Conservation (phyloP, 2,113 vertebrate genomes). For the Sebastes fasciatus region DNA sequence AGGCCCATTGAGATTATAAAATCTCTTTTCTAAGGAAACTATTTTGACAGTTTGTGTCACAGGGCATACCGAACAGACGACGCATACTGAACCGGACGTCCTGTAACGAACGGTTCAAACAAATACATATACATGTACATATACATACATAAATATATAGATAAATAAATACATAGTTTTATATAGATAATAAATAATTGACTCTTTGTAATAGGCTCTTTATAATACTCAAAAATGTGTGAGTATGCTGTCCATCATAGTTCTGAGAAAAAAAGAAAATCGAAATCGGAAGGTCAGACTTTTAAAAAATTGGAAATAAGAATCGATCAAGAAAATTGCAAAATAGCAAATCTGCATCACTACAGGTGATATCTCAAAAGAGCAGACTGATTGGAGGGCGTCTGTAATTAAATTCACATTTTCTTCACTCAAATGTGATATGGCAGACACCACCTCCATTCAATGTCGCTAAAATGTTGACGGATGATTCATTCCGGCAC, state of each 20-base stretch:
- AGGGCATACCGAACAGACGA: too few relatives aligned
- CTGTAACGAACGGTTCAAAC: too few relatives aligned
- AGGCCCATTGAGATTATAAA: too few relatives aligned
- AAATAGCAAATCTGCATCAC: not conserved
- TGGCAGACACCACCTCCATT: conserved; percentile 40
- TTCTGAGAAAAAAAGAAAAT: not conserved
- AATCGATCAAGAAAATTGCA: not conserved
- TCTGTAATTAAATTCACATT: conserved; percentile 32
- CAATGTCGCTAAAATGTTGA: conserved; percentile 16
- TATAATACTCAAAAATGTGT: not conserved
- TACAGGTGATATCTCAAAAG: conserved; percentile 17
- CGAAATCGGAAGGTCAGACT: too few relatives aligned
- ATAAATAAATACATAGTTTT: not conserved
- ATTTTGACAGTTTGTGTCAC: too few relatives aligned
- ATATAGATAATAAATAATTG: not conserved
- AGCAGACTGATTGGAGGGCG: not conserved
- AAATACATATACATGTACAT: too few relatives aligned
- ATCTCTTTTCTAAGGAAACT: too few relatives aligned
- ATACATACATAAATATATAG: not conserved
- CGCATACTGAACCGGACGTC: too few relatives aligned
- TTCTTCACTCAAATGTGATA: conserved; percentile 34
- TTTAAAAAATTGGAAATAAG: not conserved
- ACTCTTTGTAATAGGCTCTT: not conserved
- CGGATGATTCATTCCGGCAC: conserved; percentile 48
- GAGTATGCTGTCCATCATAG: not conserved